Percentiles rank a stretch among this genome's conserved stretches.
Conservation (phyloP, 2,888 invertebrate genomes). For the Ophion costatus region DNA sequence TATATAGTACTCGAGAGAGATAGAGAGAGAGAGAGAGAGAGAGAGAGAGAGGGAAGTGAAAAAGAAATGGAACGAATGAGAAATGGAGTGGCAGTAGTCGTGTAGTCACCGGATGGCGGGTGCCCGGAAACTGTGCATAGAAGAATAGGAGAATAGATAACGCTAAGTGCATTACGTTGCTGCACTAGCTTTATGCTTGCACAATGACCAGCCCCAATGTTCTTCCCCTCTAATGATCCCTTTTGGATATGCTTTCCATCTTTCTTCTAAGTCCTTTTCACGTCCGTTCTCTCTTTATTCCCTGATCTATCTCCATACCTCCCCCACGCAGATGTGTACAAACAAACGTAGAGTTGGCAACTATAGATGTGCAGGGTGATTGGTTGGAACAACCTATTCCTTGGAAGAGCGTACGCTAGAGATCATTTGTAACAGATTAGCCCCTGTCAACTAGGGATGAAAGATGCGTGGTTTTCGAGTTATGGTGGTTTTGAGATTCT, state of each 20-base stretch:
- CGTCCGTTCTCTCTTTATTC: not conserved
- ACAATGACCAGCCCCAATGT: conserved; percentile 68
- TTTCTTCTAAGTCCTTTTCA: conserved; percentile 3
- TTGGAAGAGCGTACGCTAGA: too few relatives aligned
- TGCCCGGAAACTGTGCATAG: conserved; percentile 4
- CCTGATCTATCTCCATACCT: not conserved
- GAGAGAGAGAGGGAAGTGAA: conserved; percentile 40
- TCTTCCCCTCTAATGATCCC: conserved; percentile 32
- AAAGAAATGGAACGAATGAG: conserved; percentile 57
- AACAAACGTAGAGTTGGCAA: not conserved
- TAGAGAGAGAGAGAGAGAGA: conserved; percentile 20
- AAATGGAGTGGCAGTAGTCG: conserved; percentile 71
- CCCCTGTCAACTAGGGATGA: too few relatives aligned
- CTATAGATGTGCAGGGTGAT: too few relatives aligned
- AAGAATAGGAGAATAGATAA: conserved; percentile 69
- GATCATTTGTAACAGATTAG: too few relatives aligned
- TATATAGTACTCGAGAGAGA: conserved; percentile 6
- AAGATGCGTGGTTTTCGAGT: too few relatives aligned
- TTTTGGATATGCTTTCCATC: conserved; percentile 10
- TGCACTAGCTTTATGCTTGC: conserved; percentile 67
- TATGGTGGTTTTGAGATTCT: too few relatives aligned
- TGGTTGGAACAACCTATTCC: too few relatives aligned
- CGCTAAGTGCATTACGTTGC: conserved; percentile 74
- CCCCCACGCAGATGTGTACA: not conserved
- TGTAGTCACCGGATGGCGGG: conserved; percentile 61